Evolutionary conservation across 2,888 invertebrate species (phyloP).

Genomic region (Polyommatus icarus): DNA sequence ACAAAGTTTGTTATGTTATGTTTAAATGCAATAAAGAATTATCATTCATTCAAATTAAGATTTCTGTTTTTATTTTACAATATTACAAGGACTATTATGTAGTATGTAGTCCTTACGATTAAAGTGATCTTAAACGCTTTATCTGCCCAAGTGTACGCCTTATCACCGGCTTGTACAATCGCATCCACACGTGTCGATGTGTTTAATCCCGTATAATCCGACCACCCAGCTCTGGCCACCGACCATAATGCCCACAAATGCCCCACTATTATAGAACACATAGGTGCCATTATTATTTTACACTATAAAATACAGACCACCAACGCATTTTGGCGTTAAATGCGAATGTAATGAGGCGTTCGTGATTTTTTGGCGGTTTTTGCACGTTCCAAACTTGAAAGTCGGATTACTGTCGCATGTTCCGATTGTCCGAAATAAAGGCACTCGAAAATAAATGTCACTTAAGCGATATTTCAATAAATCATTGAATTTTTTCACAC

Average conservation of each 20-base stretch:
- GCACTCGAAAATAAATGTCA: slow-evolving; percentile 9
- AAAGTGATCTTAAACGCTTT: neutral
- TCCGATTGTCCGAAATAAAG: slow-evolving; percentile 14
- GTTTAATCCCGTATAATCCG: slow-evolving; percentile 76
- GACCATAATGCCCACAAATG: slow-evolving; percentile 68
- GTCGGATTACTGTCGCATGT: neutral
- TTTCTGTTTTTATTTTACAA: too few relatives aligned
- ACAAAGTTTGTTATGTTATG: too few relatives aligned
- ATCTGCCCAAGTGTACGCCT: slow-evolving; percentile 36
- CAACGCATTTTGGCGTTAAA: slow-evolving; percentile 62
- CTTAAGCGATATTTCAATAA: neutral
- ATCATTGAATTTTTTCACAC: neutral
- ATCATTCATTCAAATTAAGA: too few relatives aligned
- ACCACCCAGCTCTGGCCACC: slow-evolving; percentile 67
- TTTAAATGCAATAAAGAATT: too few relatives aligned
- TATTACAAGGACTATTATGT: too few relatives aligned
- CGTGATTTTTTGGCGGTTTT: slow-evolving; percentile 73
- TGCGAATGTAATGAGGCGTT: slow-evolving; percentile 72
- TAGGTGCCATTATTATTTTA: slow-evolving; percentile 73
- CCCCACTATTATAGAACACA: slow-evolving; percentile 72
- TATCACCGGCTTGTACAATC: slow-evolving; percentile 55
- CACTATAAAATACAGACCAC: slow-evolving; percentile 73
- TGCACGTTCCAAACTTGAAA: slow-evolving; percentile 16
- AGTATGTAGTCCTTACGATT: neutral
- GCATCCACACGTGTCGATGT: slow-evolving; percentile 74